Percentiles rank a stretch among this genome's conserved stretches.
Conservation (phyloP, 2,113 vertebrate genomes). For the Rhabdornis inornatus region DNA sequence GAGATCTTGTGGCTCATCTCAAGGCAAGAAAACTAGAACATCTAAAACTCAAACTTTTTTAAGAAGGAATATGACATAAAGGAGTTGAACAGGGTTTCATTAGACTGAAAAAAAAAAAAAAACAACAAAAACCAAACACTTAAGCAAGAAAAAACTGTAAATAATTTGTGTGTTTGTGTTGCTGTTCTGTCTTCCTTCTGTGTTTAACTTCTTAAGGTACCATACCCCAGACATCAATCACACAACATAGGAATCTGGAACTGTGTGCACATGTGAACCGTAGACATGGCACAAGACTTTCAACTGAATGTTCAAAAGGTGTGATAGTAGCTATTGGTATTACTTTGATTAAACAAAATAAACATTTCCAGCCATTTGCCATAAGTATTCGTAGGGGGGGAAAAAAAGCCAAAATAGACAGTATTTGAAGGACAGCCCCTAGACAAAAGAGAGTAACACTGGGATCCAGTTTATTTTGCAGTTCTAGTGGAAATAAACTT, state of each 20-base stretch:
- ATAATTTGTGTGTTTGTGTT: not conserved
- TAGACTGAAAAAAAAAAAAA: not conserved
- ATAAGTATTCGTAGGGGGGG: not conserved
- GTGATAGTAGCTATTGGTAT: not conserved
- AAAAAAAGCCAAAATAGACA: not conserved
- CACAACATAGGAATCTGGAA: not conserved
- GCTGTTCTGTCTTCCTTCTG: not conserved
- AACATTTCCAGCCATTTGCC: not conserved
- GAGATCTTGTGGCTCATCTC: not conserved
- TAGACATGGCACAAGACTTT: not conserved
- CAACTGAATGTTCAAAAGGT: not conserved
- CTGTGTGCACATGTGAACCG: not conserved
- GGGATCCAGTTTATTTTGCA: conserved; percentile 6
- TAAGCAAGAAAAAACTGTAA: not conserved
- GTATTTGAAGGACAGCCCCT: not conserved
- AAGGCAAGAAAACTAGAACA: not conserved
- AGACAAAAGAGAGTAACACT: not conserved
- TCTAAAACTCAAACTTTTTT: not conserved
- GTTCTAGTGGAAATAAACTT: not conserved
- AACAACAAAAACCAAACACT: not conserved
- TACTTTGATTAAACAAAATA: conserved; percentile 20
- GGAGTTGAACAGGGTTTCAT: not conserved
- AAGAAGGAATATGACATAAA: not conserved
- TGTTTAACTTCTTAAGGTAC: not conserved
- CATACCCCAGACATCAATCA: not conserved